Evolutionary conservation across 2,888 invertebrate genomes (phyloP).

Genomic region (Parnassius glacialis): DNA sequence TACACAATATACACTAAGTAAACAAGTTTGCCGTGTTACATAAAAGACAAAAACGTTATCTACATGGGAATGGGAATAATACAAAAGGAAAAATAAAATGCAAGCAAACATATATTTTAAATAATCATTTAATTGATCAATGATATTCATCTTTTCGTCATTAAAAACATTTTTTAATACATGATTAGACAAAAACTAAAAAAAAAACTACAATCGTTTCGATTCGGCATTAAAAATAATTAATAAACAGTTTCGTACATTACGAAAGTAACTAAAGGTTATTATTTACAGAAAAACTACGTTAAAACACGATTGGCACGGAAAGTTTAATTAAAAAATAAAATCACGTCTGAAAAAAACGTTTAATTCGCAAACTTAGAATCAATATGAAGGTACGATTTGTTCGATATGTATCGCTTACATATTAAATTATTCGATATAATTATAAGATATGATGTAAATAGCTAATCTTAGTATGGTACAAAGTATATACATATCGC

Average conservation of each 20-base stretch:
- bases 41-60: neutral
- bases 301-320: constrained; percentile 64
- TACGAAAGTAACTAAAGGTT: constrained; percentile 34
- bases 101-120: constrained; percentile 38
- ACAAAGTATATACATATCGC: constrained; percentile 69
- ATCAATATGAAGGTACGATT: constrained; percentile 61
- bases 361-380: constrained; percentile 45
- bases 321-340: constrained; percentile 53
- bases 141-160: constrained; percentile 57
- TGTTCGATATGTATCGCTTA: constrained; percentile 74
- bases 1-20: too few species aligned
- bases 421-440: constrained; percentile 40
- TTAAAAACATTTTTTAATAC: constrained; percentile 46
- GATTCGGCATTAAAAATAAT: constrained; percentile 26
- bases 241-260: constrained; percentile 21
- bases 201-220: constrained; percentile 23
- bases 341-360: constrained; percentile 35
- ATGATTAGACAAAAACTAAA: constrained; percentile 47
- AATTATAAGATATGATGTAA: constrained; percentile 52
- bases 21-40: too few species aligned
- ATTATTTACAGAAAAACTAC: constrained; percentile 47
- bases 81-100: constrained; percentile 33
- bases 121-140: constrained; percentile 67
- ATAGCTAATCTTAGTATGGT: constrained; percentile 47
- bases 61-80: neutral